Base-by-base conservation (phyloP, 2,113 vertebrate genomes). In the Scomber colias region DNA sequence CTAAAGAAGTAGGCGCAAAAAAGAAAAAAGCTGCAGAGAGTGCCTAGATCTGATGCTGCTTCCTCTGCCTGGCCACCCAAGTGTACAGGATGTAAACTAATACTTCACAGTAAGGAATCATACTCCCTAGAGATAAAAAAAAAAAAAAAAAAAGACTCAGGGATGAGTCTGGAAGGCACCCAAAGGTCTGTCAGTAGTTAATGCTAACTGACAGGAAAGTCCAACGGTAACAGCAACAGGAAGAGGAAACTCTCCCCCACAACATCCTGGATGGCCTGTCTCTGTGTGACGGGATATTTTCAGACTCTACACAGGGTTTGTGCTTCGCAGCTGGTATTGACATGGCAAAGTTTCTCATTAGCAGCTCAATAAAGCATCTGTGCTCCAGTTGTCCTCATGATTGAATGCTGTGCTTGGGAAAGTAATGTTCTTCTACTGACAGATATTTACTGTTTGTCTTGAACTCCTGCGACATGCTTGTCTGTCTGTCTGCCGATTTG, bases 201-300 rank as follows among this genome's bases (percentile, higher is more conserved):
- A 90, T 75, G 82, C 71, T 77, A 91, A 91, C 86, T 91, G 84
- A 92, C 87, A 92, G 92, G 93, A 93, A 91, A 81, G 88, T 89
- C 91, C 88, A 90, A 84, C 81, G 88, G 89, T 61, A 82, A 81
- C 83, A 94, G 89, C 89, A 92, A 92, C 93, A 93, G 94, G 93
- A 94, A 93, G 79, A 90, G 92, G 94, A 94, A 94, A 82, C 84
- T 48, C 83, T 80, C 92, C 88, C 86, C 70, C 84, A 82, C 83
- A 79, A 84, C 91, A 93, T 93, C 92, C 92, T 94, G 93, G 84
- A 90, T 87, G 88, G 79, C 71, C 75, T 45, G 73, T 81, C 35
- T 89, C 67, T 90, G 82, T 88, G 76, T 87, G 81, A 84, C 75
- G 72, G 86, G 85, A 88, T 93, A 86, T 93, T 94, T 92, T 92